Evolutionary conservation across 2,888 invertebrate genomes (phyloP), one percentile per base, ranked within the genome.

Genomic region (Ischnus inquisitorius): DNA sequence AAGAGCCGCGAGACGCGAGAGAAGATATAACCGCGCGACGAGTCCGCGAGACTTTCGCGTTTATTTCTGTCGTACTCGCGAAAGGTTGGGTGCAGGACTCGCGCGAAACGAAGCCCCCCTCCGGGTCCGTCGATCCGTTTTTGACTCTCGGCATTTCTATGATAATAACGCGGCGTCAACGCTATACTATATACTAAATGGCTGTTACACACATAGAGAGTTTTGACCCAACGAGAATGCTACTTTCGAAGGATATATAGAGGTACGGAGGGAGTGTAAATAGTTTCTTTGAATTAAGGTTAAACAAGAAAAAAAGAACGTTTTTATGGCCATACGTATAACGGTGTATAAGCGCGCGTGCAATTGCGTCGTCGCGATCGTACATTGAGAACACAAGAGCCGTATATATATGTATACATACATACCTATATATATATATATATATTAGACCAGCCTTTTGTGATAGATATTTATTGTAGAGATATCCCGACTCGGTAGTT

Each of bases 401-500:
- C 76, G 54, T 71, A 79, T 81, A 79, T 62, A 77, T 69, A 74
- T 60, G 74, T 19, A 65, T 16, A 28, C 39, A 64, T 25, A 69
- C 12, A 76, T 16, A 75, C 67, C 60, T 68, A 67, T 34, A 80
- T 51, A 65, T 51, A 67, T 71, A 72, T 68, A 67, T 84, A 75
- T 85, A 80, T 76, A 85, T 75, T 90, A 90, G 88, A 92, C 87
- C 89, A 91, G 91, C 89, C 88, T 90, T 92, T 92, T 93, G 93
- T 93, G 93, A 93, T 93, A 93, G 91, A 90, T 93, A 93, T 92
- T 92, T 93, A 92, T 93, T 92, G 83, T 92, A 92, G 90, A 83
- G 85, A 89, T 90, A 90, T 87, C 87, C 86, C 80, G 88, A 77
- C 84, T 88, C 86, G 86, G 87, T 88, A 88, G 82, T 88, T 90